These are phyloP conservation scores for Ivindomyrus marchei DNA, from an alignment of 2,113 vertebrate genomes.

Conservation along the genomic window DNA sequence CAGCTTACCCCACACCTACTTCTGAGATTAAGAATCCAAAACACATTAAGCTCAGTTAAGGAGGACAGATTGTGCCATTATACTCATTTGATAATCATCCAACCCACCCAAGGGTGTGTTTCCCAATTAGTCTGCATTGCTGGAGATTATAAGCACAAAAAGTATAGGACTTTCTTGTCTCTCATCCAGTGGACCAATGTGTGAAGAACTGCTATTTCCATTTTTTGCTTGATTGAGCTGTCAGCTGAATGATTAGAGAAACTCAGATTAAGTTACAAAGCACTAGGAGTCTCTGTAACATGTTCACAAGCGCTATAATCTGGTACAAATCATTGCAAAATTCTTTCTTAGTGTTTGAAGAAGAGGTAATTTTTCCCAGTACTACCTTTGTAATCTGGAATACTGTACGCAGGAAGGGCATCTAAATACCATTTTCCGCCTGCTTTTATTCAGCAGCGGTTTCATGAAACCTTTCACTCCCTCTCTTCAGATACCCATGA, in stretches of 20 bases:
- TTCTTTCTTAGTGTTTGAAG: neutral
- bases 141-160: neutral
- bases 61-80: neutral
- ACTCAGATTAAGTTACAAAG: neutral
- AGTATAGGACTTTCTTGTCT: neutral
- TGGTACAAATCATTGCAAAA: neutral
- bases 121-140: neutral
- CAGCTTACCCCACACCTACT: neutral
- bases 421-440: neutral
- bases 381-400: neutral
- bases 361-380: neutral
- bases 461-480: neutral
- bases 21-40: neutral
- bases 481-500: neutral
- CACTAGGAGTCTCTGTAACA: neutral
- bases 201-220: neutral
- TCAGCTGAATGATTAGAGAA: neutral
- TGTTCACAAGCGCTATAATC: neutral
- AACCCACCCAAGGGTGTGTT: neutral
- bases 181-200: neutral
- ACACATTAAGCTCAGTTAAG: neutral
- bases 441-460: neutral
- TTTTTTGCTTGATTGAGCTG: neutral
- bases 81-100: neutral
- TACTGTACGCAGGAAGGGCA: neutral